Conservation (phyloP, 2,113 vertebrate species). For the Laterallus jamaicensis region DNA sequence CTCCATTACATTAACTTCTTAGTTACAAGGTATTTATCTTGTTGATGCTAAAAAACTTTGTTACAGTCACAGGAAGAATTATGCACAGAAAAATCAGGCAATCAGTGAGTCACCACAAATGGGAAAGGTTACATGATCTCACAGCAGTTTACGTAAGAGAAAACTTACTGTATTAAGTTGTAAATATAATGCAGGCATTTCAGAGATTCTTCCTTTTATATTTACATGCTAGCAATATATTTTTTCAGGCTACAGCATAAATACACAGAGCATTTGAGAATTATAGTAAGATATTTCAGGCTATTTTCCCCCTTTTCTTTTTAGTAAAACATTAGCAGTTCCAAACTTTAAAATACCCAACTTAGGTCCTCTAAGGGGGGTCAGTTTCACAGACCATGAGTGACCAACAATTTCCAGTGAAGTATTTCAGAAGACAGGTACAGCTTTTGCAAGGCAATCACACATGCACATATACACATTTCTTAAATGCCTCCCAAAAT, state of each 20-base stretch:
- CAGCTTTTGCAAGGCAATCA: not conserved
- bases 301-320: not conserved
- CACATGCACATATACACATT: rapidly evolving
- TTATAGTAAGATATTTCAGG: not conserved
- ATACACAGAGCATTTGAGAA: not conserved
- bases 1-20: not conserved
- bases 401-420: not conserved
- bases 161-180: not conserved
- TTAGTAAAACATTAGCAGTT: not conserved
- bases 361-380: not conserved
- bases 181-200: not conserved
- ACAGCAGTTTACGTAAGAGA: not conserved
- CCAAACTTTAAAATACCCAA: not conserved
- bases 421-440: not conserved
- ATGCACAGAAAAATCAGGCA: not conserved
- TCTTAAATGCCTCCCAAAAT: not conserved
- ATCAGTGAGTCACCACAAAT: not conserved
- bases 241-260: not conserved
- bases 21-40: not conserved
- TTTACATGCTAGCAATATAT: not conserved
- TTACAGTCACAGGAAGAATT: not conserved
- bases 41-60: not conserved
- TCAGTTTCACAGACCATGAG: not conserved
- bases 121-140: not conserved
- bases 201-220: not conserved